phyloP scores from a whole-genome alignment of 2,797 vertebrate species.

The Spinibarbus caldwelli region DNA sequence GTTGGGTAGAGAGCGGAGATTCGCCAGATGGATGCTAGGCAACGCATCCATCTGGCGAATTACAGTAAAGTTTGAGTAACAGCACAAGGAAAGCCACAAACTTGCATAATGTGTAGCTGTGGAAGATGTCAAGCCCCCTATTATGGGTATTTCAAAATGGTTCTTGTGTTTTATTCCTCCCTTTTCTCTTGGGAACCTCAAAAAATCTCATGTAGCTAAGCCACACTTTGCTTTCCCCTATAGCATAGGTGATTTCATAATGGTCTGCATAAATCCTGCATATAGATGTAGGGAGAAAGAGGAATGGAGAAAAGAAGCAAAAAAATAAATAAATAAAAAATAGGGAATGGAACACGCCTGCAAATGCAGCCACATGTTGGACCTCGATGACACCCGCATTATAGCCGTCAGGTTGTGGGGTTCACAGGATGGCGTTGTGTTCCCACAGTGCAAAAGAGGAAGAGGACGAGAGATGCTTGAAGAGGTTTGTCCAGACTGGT shows the following conservation, averaged over 20 bases:
- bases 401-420: constrained; percentile 49
- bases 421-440: constrained; percentile 51
- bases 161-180: constrained; percentile 19
- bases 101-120: constrained; percentile 7
- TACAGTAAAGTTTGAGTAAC: constrained; percentile 28
- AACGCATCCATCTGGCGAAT: no score
- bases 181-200: constrained; percentile 51
- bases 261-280: constrained; percentile 37
- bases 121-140: background rate
- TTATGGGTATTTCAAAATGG: background rate
- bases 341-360: constrained; percentile 1
- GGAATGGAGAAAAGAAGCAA: constrained; percentile 14
- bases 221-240: constrained; percentile 20
- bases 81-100: constrained; percentile 11
- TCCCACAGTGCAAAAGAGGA: constrained; percentile 29
- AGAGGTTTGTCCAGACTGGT: constrained; percentile 32
- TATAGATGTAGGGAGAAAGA: constrained; percentile 1
- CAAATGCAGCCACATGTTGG: constrained; percentile 59
- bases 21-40: no score
- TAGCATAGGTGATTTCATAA: constrained; percentile 52
- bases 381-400: constrained; percentile 48
- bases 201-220: constrained; percentile 45
- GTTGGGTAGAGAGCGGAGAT: no score
- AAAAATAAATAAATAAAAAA: background rate
- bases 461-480: constrained; percentile 28